Percentiles rank a stretch among this genome's conserved stretches.
Evolutionary conservation across 37 sponge, comb jelly and placozoan species (phyloP).

Genomic region (Oscarella lobularis): DNA sequence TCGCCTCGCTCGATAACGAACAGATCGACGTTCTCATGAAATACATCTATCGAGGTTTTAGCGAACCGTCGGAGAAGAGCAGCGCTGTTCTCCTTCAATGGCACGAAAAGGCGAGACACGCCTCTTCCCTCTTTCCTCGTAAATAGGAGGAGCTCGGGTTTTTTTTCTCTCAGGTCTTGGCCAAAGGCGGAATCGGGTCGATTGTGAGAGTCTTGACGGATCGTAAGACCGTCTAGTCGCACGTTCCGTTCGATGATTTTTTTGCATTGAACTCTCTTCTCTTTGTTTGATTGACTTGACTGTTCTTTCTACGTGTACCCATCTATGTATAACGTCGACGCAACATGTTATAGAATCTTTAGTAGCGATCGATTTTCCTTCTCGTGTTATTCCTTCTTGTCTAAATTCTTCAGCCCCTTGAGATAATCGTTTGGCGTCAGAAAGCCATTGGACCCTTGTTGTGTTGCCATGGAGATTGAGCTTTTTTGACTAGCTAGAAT

Average conservation of each 20-base stretch:
- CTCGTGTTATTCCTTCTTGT: too few species aligned
- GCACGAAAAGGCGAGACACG: constrained; percentile 69
- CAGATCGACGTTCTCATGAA: constrained; percentile 89
- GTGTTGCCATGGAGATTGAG: too few species aligned
- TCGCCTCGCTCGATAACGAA: constrained; percentile 36
- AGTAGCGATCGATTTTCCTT: too few species aligned
- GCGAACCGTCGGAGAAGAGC: constrained; percentile 86
- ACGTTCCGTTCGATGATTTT: too few species aligned
- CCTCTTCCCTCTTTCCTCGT: neutral
- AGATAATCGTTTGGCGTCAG: neutral
- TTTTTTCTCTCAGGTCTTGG: constrained; percentile 41
- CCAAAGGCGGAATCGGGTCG: constrained; percentile 66
- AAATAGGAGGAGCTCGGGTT: neutral
- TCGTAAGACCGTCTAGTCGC: constrained; percentile 33
- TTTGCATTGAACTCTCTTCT: too few species aligned
- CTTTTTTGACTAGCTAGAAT: too few species aligned
- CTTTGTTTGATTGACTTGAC: too few species aligned
- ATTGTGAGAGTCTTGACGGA: constrained; percentile 90
- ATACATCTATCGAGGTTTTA: constrained; percentile 93
- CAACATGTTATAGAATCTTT: too few species aligned
- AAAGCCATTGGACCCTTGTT: neutral
- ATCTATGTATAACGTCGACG: too few species aligned
- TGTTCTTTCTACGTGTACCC: too few species aligned
- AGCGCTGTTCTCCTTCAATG: constrained; percentile 83
- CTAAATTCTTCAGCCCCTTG: neutral